Conservation (phyloP, 2,113 vertebrate genomes). For the Lamprotornis superbus region DNA sequence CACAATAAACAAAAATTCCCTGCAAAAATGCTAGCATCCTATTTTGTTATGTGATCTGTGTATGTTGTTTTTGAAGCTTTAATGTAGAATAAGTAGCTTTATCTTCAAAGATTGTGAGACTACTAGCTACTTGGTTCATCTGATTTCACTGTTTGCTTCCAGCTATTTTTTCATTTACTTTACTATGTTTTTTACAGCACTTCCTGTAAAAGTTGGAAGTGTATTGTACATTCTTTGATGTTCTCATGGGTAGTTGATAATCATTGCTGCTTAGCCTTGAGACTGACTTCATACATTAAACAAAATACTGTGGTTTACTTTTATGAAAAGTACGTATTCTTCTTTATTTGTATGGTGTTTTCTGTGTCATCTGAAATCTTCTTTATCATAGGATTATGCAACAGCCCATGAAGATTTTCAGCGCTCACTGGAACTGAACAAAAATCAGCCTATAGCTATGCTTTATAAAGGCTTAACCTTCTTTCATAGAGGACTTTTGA, state of each 20-base stretch:
- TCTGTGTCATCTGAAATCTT: not conserved
- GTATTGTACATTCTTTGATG: not conserved
- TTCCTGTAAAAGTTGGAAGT: not conserved
- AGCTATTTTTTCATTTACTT: not conserved
- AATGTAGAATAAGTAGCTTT: not conserved
- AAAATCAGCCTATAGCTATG: conserved; percentile 94
- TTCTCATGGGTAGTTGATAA: not conserved
- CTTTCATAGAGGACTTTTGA: conserved; percentile 96
- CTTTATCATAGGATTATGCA: conserved; percentile 86
- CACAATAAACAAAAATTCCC: not conserved
- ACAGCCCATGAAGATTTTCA: conserved; percentile 95
- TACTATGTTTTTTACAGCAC: not conserved
- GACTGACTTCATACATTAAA: not conserved
- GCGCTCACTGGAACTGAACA: conserved; percentile 91
- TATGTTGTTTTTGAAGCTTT: not conserved
- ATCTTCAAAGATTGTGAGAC: not conserved
- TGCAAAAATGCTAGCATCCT: not conserved
- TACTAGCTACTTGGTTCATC: not conserved
- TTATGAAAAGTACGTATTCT: not conserved
- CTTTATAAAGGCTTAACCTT: conserved; percentile 97
- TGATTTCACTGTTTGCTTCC: not conserved
- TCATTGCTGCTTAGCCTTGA: not conserved
- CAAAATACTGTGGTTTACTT: not conserved
- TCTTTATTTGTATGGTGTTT: not conserved
- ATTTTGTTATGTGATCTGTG: not conserved